Evolutionary conservation across 2,888 invertebrate species (phyloP), one percentile per base, ranked within the genome.

Genomic region (Chromoteleia sp.): DNA sequence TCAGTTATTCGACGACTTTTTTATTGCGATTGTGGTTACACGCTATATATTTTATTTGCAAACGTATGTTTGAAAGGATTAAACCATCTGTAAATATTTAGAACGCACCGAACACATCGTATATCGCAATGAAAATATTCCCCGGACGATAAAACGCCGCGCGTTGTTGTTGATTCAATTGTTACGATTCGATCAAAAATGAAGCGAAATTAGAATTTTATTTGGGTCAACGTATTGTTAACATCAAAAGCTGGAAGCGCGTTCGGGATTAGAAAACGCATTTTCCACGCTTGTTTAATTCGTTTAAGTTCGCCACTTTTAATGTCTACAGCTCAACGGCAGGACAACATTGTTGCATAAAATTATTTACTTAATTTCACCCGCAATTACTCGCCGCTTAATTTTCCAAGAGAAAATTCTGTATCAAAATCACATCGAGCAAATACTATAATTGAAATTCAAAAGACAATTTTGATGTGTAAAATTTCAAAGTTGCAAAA

Each of bases 61-160:
- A 67, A 41, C 43, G 41, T 21, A 54, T 30, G 14, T 54, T 67
- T 54, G 25, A 41, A 29, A 41, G 21, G 48, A 67, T 67, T 67
- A 50, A 54, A 54, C 41, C 41, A 43, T 54, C 41, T 54, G 67
- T 43, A 54, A 67, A 67, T 54, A 50, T 67, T 67, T 29, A 54
- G 45, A 33, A 33, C 12, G 36, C 36, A 19, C 15, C 36, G 17
- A 36, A 12, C 25, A 54, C n/a, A n/a, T n/a, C n/a, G 17, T 29
- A 41, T 48, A 19, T 48, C 41, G 14, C 33, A 54, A 67, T 39
- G 29, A 54, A 52, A 50, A 54, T 67, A 67, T 52, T 67, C 21
- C 41, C 3, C 12, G 21, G 25, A 15, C 41, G 29, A 52, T 29
- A 21, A 41, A 54, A 67, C 14, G 17, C 58, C 15, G 30, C 52